Conservation (phyloP, 2,888 invertebrate species). For the Fragum fragum region DNA sequence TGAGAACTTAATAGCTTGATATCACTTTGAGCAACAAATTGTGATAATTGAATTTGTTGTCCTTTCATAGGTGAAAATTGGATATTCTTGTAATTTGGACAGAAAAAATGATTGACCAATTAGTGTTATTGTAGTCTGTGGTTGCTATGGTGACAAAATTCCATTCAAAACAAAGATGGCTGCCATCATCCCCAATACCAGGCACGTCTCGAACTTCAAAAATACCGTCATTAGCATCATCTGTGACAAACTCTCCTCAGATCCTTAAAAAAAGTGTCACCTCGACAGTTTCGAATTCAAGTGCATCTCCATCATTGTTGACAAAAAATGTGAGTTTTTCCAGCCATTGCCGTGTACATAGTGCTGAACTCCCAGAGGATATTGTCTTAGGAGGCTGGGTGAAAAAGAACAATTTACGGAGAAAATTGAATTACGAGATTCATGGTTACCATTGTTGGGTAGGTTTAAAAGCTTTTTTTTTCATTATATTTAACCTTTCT, state of each 20-base stretch:
- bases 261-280: constrained; percentile 21
- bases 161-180: constrained; percentile 57
- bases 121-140: constrained; percentile 6
- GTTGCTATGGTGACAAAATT: constrained; percentile 66
- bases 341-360: constrained; percentile 31
- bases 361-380: constrained; percentile 36
- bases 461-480: constrained; percentile 43
- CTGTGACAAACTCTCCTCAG: constrained; percentile 28
- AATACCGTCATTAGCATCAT: constrained; percentile 34
- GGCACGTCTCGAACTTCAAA: constrained; percentile 52
- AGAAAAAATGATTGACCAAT: constrained; percentile 10
- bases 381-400: constrained; percentile 73
- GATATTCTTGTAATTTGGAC: not conserved
- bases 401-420: constrained; percentile 72
- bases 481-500: too few relatives aligned
- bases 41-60: too few relatives aligned
- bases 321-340: constrained; percentile 45
- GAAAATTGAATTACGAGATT: constrained; percentile 68
- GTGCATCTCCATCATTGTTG: constrained; percentile 11
- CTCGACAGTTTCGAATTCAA: constrained; percentile 7
- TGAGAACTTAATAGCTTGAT: too few relatives aligned
- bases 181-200: constrained; percentile 49
- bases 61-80: not conserved
- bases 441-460: constrained; percentile 77
- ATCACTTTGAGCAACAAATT: too few relatives aligned